phyloP scores from a whole-genome alignment of 2,888 invertebrate species.

The Stomorhina lunata region DNA sequence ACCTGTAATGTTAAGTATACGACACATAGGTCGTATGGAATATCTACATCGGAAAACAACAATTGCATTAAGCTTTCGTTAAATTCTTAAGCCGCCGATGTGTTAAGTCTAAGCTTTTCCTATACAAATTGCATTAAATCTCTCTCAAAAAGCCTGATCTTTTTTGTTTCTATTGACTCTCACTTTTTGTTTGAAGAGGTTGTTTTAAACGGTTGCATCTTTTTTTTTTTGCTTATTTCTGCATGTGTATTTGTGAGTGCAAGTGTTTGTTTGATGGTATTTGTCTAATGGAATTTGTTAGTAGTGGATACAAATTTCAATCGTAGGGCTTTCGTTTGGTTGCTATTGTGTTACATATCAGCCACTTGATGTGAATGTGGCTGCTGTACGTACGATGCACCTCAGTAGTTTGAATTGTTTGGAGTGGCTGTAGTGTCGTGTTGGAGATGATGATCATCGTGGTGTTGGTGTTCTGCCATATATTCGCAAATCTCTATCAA shows the following conservation, averaged over 20 bases:
- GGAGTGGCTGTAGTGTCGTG: background rate
- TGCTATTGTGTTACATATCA: conserved; percentile 36
- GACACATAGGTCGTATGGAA: conserved; percentile 36
- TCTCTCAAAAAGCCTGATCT: conserved; percentile 38
- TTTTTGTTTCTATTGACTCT: conserved; percentile 23
- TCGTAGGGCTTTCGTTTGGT: conserved; percentile 21
- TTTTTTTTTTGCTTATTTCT: background rate
- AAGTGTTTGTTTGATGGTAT: background rate
- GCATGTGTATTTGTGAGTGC: background rate
- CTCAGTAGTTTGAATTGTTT: too few relatives aligned
- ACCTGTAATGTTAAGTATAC: conserved; percentile 55
- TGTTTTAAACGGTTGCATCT: conserved; percentile 32
- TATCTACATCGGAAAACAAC: background rate
- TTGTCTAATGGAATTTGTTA: background rate
- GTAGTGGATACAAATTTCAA: background rate
- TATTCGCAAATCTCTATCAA: conserved; percentile 31
- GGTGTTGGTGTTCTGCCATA: conserved; percentile 38
- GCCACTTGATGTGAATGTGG: conserved; percentile 54
- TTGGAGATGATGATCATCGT: too few relatives aligned
- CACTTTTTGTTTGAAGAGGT: conserved; percentile 28
- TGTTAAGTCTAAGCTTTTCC: conserved; percentile 29
- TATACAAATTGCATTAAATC: background rate
- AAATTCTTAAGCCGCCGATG: conserved; percentile 30
- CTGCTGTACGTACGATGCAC: conserved; percentile 47
- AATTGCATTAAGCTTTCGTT: conserved; percentile 32